Evolutionary conservation across 2,797 vertebrate genomes (phyloP), one percentile per base, ranked within the genome.

Genomic region (Benthosema pterotum): DNA sequence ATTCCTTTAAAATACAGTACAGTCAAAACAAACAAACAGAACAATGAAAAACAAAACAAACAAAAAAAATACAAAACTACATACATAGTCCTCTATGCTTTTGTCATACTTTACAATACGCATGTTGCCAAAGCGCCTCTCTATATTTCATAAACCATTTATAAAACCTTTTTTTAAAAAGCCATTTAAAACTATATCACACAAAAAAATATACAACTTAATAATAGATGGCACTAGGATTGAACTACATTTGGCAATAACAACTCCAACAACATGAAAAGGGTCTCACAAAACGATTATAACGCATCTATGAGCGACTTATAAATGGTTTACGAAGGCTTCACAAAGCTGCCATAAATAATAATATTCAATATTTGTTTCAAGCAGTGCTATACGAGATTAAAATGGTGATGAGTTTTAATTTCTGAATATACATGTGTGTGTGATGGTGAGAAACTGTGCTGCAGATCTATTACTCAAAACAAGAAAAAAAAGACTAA

Each of bases 191-290:
- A 75, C 13, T n/a, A 63, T 14, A 65, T 58, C 65, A 65, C 57
- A 79, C 63, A 78, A 75, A 74, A 78, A 75, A 74, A 83, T 72
- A 75, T 52, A 82, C 61, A 82, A 71, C 22, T 56, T 42, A 63
- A 75, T 28, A 63, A 75, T 69, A 19, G 57, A 63, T 64, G 47
- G 65, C 60, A 71, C n/a, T 71, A 8, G 42, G 70, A 47, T 52
- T 52, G 67, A 12, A 19, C 50, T 59, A 80, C 68, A 65, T 66
- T 42, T 72, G 60, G 50, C 65, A 57, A 50, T 50, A 56, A 48
- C 52, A 22, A 71, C 64, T 60, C 52, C 55, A 66, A 42, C 1
- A 48, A 15, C 66, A 68, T 47, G 43, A 70, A 19, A 3, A 25
- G 22, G 3, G 22, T 3, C 22, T 25, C 22, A 25, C 8, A 66